Base-by-base conservation (phyloP, 2,888 invertebrate genomes). In the Drosophila aldrichi region DNA sequence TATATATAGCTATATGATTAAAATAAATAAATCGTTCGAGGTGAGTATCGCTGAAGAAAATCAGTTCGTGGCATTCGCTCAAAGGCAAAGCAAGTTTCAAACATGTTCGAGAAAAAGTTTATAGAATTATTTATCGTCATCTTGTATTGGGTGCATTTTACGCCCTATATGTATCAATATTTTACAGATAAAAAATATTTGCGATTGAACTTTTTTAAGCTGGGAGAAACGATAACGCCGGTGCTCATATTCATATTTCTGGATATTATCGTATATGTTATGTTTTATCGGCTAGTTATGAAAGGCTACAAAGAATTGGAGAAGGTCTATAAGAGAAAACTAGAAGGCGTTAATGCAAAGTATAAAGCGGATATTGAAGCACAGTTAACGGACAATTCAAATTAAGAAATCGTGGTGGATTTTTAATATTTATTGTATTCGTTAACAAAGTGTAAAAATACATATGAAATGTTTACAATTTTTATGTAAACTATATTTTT, bases 21-120 rank as follows among this genome's bases (percentile, higher is more conserved):
- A n/a, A 40, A n/a, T 54, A n/a, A 48, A 18, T 5, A 18, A 34
- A 10, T 8, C 4, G 8, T 16, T n/a, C n/a, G 48, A n/a, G 12
- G n/a, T 32, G 18, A 49, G 32, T 49, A 56, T 34, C 12, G 22
- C 4, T 16, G 20, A 20, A n/a, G n/a, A 12, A 25, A 56, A 22
- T 61, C 22, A 62, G 62, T 69, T 36, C 1, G 3, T n/a, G 1
- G 20, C 3, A 40, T 36, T 36, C 12, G 8, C 20, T 52, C 51
- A 46, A 25, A 14, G 14, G 16, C 22, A 20, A n/a, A 54, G 32
- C 52, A 62, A 18, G 14, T 18, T 16, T 18, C 3, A 29, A 59
- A 5, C 4, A 75, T 71, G 75, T 61, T 75, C 18, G 72, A 75
- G 12, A 63, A 20, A 18, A 52, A 43, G 25, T 63, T 75, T 14